A percentile compares a stretch with the other conserved stretches of the same genome.
phyloP scores from a whole-genome alignment of 2,113 vertebrate species.

The Sminthopsis crassicaudata region DNA sequence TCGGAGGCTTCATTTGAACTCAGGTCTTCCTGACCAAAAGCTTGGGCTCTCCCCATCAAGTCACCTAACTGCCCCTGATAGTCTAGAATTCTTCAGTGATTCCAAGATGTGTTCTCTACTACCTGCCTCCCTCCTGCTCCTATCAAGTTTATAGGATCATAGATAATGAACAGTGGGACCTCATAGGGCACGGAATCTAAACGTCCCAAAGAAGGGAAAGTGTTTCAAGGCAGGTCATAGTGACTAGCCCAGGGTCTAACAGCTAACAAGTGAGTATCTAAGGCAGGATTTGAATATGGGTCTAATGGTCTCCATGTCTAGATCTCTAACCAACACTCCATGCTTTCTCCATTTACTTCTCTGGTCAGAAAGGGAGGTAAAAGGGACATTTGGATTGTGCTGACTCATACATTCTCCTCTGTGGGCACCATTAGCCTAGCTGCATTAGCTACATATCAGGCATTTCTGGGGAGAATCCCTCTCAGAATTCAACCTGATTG shows the following conservation, averaged over 20 bases:
- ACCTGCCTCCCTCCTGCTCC: background rate
- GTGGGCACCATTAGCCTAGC: background rate
- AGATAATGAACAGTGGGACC: background rate
- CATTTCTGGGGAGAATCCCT: background rate
- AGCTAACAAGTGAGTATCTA: background rate
- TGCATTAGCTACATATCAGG: background rate
- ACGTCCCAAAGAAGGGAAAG: background rate
- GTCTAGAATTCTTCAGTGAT: too few relatives aligned
- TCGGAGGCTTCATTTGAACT: too few relatives aligned
- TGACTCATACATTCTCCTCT: background rate
- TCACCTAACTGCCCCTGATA: too few relatives aligned
- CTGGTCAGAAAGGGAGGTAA: background rate
- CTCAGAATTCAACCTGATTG: background rate
- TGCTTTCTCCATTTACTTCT: background rate
- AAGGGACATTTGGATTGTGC: background rate
- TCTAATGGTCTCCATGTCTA: background rate
- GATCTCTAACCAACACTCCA: background rate
- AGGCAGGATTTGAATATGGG: background rate
- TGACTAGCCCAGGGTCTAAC: fast-evolving
- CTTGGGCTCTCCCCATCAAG: too few relatives aligned
- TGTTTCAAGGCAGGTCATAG: background rate
- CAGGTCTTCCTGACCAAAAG: too few relatives aligned
- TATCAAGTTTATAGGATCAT: too few relatives aligned
- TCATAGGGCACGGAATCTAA: background rate
- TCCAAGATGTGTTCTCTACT: background rate